Percentiles rank a stretch among this genome's conserved stretches.
Evolutionary conservation across 35 echinoderm and acorn worm genomes (phyloP).

Genomic region (Strongylocentrotus purpuratus): DNA sequence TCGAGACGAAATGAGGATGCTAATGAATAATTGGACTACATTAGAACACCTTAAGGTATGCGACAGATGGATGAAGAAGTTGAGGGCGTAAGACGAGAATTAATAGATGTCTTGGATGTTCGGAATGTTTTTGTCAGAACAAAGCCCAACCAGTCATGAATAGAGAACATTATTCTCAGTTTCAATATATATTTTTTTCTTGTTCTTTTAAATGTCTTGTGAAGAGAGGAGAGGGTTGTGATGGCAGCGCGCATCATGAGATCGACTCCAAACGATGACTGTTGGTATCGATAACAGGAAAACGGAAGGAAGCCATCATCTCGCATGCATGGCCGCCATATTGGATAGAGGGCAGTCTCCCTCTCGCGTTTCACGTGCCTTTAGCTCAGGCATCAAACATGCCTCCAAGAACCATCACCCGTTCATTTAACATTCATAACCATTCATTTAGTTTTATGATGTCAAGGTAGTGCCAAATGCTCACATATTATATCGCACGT

Average conservation of each 20-base stretch:
- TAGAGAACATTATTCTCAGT: neutral
- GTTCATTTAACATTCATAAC: constrained; percentile 58
- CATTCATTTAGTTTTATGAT: constrained; percentile 26
- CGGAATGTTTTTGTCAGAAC: neutral
- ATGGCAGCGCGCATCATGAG: neutral
- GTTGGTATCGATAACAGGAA: neutral
- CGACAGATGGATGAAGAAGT: neutral
- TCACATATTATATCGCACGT: constrained; percentile 46
- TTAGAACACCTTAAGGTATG: neutral
- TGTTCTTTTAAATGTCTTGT: neutral
- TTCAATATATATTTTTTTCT: neutral
- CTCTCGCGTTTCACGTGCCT: neutral
- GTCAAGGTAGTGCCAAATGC: constrained; percentile 22
- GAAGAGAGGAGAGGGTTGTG: neutral
- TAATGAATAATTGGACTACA: constrained; percentile 5
- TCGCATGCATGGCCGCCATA: neutral
- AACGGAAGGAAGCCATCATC: constrained; percentile 1
- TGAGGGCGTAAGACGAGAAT: neutral
- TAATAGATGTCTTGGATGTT: neutral
- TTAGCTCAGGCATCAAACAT: neutral
- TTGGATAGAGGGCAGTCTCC: neutral
- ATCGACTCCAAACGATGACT: neutral
- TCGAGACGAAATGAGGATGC: neutral
- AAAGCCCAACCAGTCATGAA: neutral
- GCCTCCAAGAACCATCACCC: constrained; percentile 16